A percentile compares a stretch with the other conserved stretches of the same genome.
phyloP scores from a whole-genome alignment of 2,113 vertebrate species.

The Ovibos moschatus region DNA sequence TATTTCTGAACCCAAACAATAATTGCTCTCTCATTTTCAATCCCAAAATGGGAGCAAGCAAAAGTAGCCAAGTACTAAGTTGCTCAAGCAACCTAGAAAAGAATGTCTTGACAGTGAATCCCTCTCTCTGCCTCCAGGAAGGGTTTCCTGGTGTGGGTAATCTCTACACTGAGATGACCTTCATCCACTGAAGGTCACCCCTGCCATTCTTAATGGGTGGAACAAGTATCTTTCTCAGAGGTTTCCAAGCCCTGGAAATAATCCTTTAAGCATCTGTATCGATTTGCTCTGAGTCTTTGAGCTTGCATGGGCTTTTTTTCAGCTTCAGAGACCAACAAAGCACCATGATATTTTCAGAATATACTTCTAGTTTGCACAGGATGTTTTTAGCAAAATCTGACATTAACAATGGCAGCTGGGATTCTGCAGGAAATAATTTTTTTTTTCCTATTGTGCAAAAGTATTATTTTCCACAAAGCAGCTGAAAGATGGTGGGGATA shows the following conservation, averaged over 20 bases:
- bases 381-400: neutral
- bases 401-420: neutral
- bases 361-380: neutral
- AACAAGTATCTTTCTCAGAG: neutral
- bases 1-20: neutral
- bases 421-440: neutral
- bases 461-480: neutral
- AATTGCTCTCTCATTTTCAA: neutral
- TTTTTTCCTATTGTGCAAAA: neutral
- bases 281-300: neutral
- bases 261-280: neutral
- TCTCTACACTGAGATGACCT: neutral
- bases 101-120: neutral
- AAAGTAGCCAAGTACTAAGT: neutral
- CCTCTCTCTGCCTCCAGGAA: neutral
- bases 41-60: neutral
- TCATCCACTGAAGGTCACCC: neutral
- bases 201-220: neutral
- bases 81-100: neutral
- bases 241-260: neutral
- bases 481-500: neutral
- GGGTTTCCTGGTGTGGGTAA: neutral
- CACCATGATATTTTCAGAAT: neutral
- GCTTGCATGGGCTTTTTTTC: neutral
- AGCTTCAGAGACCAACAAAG: neutral